These are phyloP conservation scores for Caenorhabditis elegans DNA, from an alignment of 1,140 invertebrate species.

Conservation along the genomic window DNA sequence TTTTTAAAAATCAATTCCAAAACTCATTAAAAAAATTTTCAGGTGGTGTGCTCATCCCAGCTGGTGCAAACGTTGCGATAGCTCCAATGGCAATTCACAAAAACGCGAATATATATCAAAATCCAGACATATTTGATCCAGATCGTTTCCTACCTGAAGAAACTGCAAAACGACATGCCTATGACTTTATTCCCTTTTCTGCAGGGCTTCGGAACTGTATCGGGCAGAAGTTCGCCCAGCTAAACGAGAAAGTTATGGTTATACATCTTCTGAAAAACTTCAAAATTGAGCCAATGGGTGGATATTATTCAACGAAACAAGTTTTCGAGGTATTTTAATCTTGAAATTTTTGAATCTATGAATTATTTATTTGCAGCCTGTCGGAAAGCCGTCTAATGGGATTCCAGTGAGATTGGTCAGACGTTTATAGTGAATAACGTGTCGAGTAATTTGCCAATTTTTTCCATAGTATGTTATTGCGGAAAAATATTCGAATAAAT, in stretches of 20 bases:
- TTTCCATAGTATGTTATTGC: no score
- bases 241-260: constrained; percentile 5
- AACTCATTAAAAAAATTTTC: no score
- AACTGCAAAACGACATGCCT: constrained; percentile 67
- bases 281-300: background rate
- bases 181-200: constrained; percentile 59
- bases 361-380: no score
- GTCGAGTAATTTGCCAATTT: no score
- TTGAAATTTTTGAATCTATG: no score
- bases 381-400: background rate
- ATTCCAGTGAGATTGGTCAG: background rate
- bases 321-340: background rate
- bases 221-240: constrained; percentile 58
- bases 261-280: constrained; percentile 9
- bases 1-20: no score
- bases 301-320: background rate
- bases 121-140: constrained; percentile 82
- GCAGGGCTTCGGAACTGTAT: constrained; percentile 66
- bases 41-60: constrained; percentile 55
- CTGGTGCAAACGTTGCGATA: constrained; percentile 62
- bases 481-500: no score
- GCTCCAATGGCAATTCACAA: constrained; percentile 67
- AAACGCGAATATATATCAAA: constrained; percentile 70
- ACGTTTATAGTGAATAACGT: no score
- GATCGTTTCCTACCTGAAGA: constrained; percentile 85